Evolutionary conservation across 2,888 invertebrate species (phyloP).

Genomic region (Chrysolina haemoptera): DNA sequence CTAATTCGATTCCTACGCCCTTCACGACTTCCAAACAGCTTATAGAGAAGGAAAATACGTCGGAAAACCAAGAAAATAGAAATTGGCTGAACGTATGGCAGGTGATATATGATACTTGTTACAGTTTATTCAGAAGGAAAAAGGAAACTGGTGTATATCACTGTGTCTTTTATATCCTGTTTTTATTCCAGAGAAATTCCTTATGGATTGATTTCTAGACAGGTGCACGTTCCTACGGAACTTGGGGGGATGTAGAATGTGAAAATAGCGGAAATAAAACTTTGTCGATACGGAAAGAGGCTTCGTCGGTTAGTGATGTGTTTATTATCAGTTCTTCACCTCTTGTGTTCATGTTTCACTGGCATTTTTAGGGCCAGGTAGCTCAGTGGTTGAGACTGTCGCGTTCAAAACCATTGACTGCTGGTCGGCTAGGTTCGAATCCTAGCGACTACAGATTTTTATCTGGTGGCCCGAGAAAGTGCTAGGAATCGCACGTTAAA

Average conservation of each 20-base stretch:
- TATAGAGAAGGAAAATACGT: slow-evolving; percentile 44
- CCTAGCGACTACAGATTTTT: no score
- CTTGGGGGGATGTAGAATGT: not conserved
- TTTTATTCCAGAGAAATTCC: slow-evolving; percentile 3
- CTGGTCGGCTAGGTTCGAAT: no score
- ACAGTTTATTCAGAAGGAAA: slow-evolving; percentile 36
- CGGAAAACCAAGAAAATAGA: slow-evolving; percentile 42
- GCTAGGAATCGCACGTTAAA: no score
- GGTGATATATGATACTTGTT: slow-evolving; percentile 53
- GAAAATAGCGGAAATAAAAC: not conserved
- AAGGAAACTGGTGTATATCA: slow-evolving; percentile 19
- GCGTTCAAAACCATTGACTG: no score
- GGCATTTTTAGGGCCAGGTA: no score
- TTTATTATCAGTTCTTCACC: no score
- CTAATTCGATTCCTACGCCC: slow-evolving; percentile 37
- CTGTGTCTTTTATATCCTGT: not conserved
- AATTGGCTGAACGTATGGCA: slow-evolving; percentile 49
- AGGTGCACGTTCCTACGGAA: not conserved
- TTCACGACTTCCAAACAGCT: slow-evolving; percentile 33
- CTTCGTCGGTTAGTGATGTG: no score
- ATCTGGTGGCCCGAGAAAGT: no score
- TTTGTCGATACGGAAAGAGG: no score
- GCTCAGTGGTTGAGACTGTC: no score
- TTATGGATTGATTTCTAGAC: slow-evolving; percentile 1
- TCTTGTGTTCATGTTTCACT: no score